Evolutionary conservation across 2,113 vertebrate genomes (phyloP).

Genomic region (Channa argus): DNA sequence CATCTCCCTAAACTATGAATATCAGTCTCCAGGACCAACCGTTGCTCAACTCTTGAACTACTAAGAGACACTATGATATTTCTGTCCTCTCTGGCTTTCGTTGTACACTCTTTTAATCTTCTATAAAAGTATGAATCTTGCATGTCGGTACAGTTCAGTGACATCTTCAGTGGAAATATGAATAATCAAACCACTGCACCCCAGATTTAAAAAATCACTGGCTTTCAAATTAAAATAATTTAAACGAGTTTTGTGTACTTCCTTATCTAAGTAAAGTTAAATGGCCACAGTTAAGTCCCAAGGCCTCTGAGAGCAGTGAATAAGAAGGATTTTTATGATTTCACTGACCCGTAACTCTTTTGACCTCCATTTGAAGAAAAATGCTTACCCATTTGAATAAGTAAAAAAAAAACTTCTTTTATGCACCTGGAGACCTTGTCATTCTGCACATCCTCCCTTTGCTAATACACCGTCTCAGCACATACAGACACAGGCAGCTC

Average conservation of each 20-base stretch:
- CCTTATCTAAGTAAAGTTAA: neutral
- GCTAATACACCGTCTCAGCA: constrained; percentile 43
- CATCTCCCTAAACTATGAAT: constrained; percentile 37
- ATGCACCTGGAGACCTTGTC: constrained; percentile 28
- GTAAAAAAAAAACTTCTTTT: neutral
- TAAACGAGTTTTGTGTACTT: constrained; percentile 1
- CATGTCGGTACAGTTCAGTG: neutral
- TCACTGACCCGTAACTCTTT: constrained; percentile 18
- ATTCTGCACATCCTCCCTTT: constrained; percentile 29
- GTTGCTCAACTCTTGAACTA: neutral
- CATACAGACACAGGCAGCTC: constrained; percentile 42
- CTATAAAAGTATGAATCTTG: neutral
- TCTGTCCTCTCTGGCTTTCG: neutral
- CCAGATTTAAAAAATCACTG: neutral
- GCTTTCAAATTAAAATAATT: constrained; percentile 18
- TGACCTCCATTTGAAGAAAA: constrained; percentile 22
- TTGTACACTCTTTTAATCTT: constrained; percentile 2
- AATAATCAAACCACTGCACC: constrained; percentile 4
- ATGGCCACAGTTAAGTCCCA: neutral
- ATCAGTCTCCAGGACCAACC: constrained; percentile 6
- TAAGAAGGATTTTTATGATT: constrained; percentile 22
- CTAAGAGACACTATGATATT: neutral
- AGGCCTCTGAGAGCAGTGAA: constrained; percentile 6
- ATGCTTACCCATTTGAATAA: neutral
- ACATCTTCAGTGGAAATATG: constrained; percentile 3